These are phyloP conservation scores for Drosophila neocordata DNA, from an alignment of 1,140 invertebrate species.

Conservation along the genomic window DNA sequence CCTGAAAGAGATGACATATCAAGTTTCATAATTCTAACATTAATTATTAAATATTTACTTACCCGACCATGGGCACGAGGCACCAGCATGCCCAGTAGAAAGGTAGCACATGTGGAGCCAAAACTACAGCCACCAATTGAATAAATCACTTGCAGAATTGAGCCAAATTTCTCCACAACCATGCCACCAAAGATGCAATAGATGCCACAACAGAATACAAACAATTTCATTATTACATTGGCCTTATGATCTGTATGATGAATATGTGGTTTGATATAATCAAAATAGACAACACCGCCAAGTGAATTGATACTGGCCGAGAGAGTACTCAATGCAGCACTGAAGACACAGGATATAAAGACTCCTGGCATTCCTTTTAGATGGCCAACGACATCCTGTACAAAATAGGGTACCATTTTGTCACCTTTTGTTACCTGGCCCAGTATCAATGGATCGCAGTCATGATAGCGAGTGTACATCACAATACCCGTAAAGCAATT, in stretches of 20 bases:
- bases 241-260: slow-evolving; percentile 84
- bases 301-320: slow-evolving; percentile 89
- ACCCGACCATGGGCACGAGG: slow-evolving; percentile 87
- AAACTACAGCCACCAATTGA: slow-evolving; percentile 86
- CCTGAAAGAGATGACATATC: slow-evolving; percentile 28
- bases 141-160: slow-evolving; percentile 85
- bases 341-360: slow-evolving; percentile 88
- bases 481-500: slow-evolving; percentile 88
- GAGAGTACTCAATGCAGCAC: slow-evolving; percentile 89
- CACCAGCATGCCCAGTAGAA: slow-evolving; percentile 89
- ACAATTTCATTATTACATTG: slow-evolving; percentile 86
- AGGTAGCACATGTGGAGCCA: slow-evolving; percentile 89
- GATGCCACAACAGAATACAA: slow-evolving; percentile 84
- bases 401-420: slow-evolving; percentile 86
- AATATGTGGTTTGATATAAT: slow-evolving; percentile 85
- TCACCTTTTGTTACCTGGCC: slow-evolving; percentile 82
- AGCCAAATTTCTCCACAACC: slow-evolving; percentile 86
- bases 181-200: slow-evolving; percentile 86
- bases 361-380: slow-evolving; percentile 86
- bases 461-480: slow-evolving; percentile 88
- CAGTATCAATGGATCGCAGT: slow-evolving; percentile 87
- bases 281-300: slow-evolving; percentile 90
- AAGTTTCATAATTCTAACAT: not conserved
- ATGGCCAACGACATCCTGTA: slow-evolving; percentile 86
- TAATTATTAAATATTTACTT: slow-evolving; percentile 35